Conservation (phyloP, 2,888 invertebrate species). For the Agrochola litura region DNA sequence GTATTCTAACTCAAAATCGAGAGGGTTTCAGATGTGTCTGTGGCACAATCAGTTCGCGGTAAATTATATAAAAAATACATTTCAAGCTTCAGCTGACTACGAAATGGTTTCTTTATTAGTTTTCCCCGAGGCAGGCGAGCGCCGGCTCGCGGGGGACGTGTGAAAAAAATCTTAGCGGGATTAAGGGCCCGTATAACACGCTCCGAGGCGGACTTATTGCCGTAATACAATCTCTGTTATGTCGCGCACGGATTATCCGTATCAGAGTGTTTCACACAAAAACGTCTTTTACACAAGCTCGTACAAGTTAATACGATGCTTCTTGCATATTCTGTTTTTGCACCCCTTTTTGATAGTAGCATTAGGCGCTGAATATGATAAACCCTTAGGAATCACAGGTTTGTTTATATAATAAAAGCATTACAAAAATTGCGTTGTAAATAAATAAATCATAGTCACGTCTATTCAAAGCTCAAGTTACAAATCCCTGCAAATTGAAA, state of each 20-base stretch:
- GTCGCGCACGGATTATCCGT: conserved; percentile 86
- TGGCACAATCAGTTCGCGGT: conserved; percentile 87
- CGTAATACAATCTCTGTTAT: conserved; percentile 90
- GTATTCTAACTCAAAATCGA: conserved; percentile 42
- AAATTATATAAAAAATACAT: conserved; percentile 91
- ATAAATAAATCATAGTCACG: conserved; percentile 69
- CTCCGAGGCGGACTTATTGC: conserved; percentile 86
- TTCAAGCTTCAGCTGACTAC: conserved; percentile 90
- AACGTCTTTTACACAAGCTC: conserved; percentile 61
- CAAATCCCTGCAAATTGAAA: conserved; percentile 89
- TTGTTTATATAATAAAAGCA: conserved; percentile 13
- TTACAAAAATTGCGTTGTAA: conserved; percentile 44
- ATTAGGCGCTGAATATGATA: conserved; percentile 12
- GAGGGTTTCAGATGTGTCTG: conserved; percentile 79
- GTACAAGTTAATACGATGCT: conserved; percentile 59
- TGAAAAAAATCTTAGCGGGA: conserved; percentile 87
- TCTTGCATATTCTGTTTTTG: conserved; percentile 57
- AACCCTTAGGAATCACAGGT: not conserved
- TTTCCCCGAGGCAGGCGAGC: conserved; percentile 82
- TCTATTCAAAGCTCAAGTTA: conserved; percentile 77
- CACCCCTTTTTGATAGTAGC: conserved; percentile 17
- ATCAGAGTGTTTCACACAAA: conserved; percentile 80
- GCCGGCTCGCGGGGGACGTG: conserved; percentile 84
- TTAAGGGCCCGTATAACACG: conserved; percentile 87
- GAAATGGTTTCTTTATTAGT: conserved; percentile 91